Evolutionary conservation across 2,113 vertebrate genomes (phyloP), one percentile per base, ranked within the genome.

Genomic region (Malurus alboscapulatus): DNA sequence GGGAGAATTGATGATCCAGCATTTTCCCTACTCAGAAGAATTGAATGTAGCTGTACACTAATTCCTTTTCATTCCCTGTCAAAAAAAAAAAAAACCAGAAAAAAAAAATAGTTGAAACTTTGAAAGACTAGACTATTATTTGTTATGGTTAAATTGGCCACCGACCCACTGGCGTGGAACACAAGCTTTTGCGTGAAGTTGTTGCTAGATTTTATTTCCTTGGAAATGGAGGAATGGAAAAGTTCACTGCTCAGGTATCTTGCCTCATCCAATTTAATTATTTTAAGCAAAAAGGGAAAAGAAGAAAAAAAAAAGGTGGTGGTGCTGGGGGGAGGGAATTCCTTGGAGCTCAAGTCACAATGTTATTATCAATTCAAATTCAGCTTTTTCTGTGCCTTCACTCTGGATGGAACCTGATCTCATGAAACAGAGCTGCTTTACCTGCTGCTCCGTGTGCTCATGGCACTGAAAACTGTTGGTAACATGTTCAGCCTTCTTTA

Each of bases 341-440:
- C 92, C 93, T 85, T 66, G 74, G 68, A 82, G 94, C 91, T 84
- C 90, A 87, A 92, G 76, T 96, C 96, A 95, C 96, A 95, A 47
- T 71, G 87, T 90, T 83, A 45, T 93, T 94, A 92, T 96, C 90
- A 84, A 93, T 95, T 96, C 88, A 73, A 67, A 95, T 96, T 94
- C 91, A 63, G 91, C 92, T 96, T 94, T 90, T 90, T 86, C 90
- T 61, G 3, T 85, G 86, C 74, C 89, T 44, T n/a, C 48, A 17
- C 73, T 89, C 77, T 36, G 54, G 13, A 16, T 65, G 90, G 80
- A 96, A 97, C 84, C 74, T 66, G 92, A 95, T 82, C 92, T 67
- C 30, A 55, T 4, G 63, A 65, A 93, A 50, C 66, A 66, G 89
- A 81, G 84, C 78, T 82, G 53, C 74, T 91, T 74, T 86, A 34